Conservation (phyloP, 2,797 vertebrate genomes). For the Enteromius viviparus region DNA sequence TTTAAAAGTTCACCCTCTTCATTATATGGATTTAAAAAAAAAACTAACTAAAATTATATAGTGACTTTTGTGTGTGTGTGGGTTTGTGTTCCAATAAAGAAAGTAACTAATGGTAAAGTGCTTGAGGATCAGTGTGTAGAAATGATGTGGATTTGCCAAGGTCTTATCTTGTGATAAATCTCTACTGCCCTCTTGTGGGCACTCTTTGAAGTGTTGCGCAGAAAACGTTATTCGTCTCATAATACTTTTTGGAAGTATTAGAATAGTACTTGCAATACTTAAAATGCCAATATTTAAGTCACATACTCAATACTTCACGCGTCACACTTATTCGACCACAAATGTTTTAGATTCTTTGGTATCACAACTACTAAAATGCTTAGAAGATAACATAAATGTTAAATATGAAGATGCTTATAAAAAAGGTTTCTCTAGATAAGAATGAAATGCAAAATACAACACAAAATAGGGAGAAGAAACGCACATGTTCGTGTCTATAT, state of each 20-base stretch:
- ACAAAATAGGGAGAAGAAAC: not conserved
- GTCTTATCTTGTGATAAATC: not conserved
- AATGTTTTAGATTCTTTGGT: no score
- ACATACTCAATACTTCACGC: not conserved
- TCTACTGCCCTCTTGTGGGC: conserved; percentile 25
- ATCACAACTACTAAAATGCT: not conserved
- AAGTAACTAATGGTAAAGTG: not conserved
- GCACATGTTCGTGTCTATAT: not conserved
- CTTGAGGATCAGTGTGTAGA: not conserved
- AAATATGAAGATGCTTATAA: not conserved
- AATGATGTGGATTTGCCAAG: not conserved
- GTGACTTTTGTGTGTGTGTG: no score
- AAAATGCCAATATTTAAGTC: not conserved
- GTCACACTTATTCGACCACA: not conserved
- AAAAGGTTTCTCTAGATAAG: not conserved
- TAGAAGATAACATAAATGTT: not conserved
- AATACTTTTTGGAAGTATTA: not conserved
- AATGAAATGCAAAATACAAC: not conserved
- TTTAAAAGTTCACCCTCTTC: not conserved
- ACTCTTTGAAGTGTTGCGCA: not conserved
- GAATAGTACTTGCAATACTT: not conserved
- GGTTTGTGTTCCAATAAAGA: no score
- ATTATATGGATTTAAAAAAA: not conserved
- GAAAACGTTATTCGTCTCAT: not conserved
- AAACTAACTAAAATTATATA: not conserved